These are phyloP conservation scores for Pterobdella sp. DNA, from an alignment of 2,888 invertebrate species.

Conservation along the genomic window DNA sequence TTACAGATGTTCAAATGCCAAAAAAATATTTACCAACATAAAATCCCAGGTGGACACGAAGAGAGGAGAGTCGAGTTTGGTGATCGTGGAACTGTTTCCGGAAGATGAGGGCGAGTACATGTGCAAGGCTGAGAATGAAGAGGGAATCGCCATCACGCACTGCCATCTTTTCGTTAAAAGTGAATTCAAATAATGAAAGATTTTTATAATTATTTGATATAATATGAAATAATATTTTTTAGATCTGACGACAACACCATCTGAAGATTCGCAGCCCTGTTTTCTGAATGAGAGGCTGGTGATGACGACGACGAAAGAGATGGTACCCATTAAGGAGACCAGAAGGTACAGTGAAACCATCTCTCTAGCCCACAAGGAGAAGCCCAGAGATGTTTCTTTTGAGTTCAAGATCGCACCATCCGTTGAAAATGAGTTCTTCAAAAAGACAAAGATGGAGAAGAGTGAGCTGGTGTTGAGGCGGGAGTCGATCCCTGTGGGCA, in stretches of 20 bases:
- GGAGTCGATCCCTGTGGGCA: slow-evolving; percentile 32
- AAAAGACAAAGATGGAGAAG: slow-evolving; percentile 26
- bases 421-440: slow-evolving; percentile 13
- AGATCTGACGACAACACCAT: slow-evolving; percentile 35
- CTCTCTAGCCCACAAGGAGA: slow-evolving; percentile 36
- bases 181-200: slow-evolving; percentile 40
- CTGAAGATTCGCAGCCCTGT: slow-evolving; percentile 36
- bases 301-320: slow-evolving; percentile 41
- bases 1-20: too few relatives aligned
- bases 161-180: slow-evolving; percentile 54
- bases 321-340: slow-evolving; percentile 36
- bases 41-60: slow-evolving; percentile 56
- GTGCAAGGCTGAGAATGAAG: slow-evolving; percentile 69
- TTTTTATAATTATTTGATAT: background rate
- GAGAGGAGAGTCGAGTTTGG: slow-evolving; percentile 74
- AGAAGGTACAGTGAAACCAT: slow-evolving; percentile 39
- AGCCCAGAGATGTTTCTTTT: slow-evolving; percentile 32
- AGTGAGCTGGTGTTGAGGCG: slow-evolving; percentile 34
- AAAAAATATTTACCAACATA: too few relatives aligned
- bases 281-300: slow-evolving; percentile 44
- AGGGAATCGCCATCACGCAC: slow-evolving; percentile 91
- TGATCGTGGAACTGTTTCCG: slow-evolving; percentile 92
- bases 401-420: slow-evolving; percentile 33
- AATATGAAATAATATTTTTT: slow-evolving; percentile 15
- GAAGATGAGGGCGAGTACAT: slow-evolving; percentile 96